Evolutionary conservation across 2,113 vertebrate species (phyloP).

Genomic region (Pluvialis apricaria): DNA sequence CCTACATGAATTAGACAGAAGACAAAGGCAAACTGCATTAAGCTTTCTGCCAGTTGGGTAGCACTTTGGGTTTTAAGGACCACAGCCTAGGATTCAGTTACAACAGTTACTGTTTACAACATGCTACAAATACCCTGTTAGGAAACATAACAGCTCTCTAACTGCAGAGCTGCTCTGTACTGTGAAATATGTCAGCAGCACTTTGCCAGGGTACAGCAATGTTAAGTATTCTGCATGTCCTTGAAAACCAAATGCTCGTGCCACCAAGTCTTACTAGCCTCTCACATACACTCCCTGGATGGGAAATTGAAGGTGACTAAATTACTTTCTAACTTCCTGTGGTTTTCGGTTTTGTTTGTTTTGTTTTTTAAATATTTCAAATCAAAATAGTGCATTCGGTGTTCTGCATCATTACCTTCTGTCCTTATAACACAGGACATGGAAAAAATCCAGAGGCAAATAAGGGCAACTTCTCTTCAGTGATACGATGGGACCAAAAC

Average conservation of each 20-base stretch:
- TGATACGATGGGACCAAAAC: not conserved
- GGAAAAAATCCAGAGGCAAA: not conserved
- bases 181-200: not conserved
- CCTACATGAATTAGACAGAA: not conserved
- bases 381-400: not conserved
- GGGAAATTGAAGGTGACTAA: not conserved
- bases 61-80: not conserved
- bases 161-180: not conserved
- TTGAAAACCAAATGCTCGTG: not conserved
- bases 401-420: not conserved
- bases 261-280: not conserved
- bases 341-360: too few species aligned
- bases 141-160: constrained; percentile 9
- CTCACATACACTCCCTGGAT: not conserved
- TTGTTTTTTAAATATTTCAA: too few species aligned
- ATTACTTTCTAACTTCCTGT: not conserved
- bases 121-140: constrained; percentile 42
- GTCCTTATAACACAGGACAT: not conserved
- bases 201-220: not conserved
- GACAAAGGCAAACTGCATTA: constrained; percentile 33
- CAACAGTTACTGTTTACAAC: constrained; percentile 32
- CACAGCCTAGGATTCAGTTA: not conserved
- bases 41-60: constrained; percentile 24
- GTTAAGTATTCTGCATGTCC: not conserved
- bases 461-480: not conserved